These are phyloP conservation scores for Caranx melampygus DNA, from an alignment of 2,113 vertebrate genomes.

Conservation along the genomic window DNA sequence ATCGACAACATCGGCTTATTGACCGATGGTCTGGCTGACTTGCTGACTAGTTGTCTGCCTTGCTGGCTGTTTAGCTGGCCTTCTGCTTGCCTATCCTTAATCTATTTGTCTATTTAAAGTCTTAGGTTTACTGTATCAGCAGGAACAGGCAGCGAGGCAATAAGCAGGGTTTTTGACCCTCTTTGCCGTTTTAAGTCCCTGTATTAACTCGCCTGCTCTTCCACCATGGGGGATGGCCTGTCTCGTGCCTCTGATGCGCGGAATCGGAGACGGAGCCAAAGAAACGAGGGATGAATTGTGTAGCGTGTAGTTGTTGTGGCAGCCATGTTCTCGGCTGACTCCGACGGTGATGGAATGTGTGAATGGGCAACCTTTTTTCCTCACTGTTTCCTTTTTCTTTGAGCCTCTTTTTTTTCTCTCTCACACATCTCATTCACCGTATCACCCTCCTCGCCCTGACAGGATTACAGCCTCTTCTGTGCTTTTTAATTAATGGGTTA, in stretches of 20 bases:
- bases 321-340: slow-evolving; percentile 35
- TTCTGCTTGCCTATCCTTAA: slow-evolving; percentile 48
- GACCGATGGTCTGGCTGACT: slow-evolving; percentile 59
- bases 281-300: neutral
- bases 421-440: slow-evolving; percentile 22
- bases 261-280: neutral
- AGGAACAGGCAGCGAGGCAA: slow-evolving; percentile 32
- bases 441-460: slow-evolving; percentile 69
- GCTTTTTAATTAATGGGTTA: slow-evolving; percentile 84
- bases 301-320: slow-evolving; percentile 7
- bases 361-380: slow-evolving; percentile 36
- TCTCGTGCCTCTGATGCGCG: neutral
- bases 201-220: slow-evolving; percentile 41
- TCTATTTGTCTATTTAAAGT: slow-evolving; percentile 66
- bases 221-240: slow-evolving; percentile 11
- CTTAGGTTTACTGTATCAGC: slow-evolving; percentile 60
- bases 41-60: slow-evolving; percentile 55
- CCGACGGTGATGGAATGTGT: slow-evolving; percentile 46
- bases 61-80: slow-evolving; percentile 37
- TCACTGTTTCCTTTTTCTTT: neutral
- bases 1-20: slow-evolving; percentile 80
- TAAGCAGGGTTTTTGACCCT: slow-evolving; percentile 59
- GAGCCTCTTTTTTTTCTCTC: neutral
- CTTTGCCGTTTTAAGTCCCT: slow-evolving; percentile 63
- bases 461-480: slow-evolving; percentile 80